These are phyloP conservation scores for Benitochromis conjunctus DNA, from an alignment of 2,113 vertebrate species.

Conservation along the genomic window DNA sequence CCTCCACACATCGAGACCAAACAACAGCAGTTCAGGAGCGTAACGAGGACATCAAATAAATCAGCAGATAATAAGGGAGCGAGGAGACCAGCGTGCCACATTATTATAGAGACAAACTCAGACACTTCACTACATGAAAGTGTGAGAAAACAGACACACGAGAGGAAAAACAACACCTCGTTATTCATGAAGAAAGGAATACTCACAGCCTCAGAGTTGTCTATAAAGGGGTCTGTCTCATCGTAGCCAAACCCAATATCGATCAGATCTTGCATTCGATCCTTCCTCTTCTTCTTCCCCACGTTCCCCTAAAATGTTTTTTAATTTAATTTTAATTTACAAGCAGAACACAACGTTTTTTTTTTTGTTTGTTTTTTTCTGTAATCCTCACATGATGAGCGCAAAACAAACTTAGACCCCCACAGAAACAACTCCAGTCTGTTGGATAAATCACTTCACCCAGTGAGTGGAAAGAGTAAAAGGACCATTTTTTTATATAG, in stretches of 20 bases:
- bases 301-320: constrained; percentile 71
- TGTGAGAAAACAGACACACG: not conserved
- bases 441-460: not conserved
- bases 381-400: not conserved
- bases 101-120: not conserved
- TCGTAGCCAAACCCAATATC: constrained; percentile 98
- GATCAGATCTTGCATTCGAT: constrained; percentile 95
- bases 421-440: not conserved
- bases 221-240: constrained; percentile 96
- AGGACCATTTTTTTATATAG: not conserved
- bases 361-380: not conserved
- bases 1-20: not conserved
- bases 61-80: not conserved
- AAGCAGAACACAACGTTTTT: not conserved
- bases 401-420: not conserved
- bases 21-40: not conserved
- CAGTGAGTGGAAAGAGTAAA: not conserved
- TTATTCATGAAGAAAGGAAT: constrained; percentile 7
- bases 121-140: not conserved
- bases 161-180: not conserved
- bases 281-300: constrained; percentile 87
- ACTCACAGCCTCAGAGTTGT: constrained; percentile 98
- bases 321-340: not conserved
- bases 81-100: not conserved
- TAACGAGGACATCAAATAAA: not conserved